Evolutionary conservation across 2,113 vertebrate species (phyloP).

Genomic region (Pagrus major): DNA sequence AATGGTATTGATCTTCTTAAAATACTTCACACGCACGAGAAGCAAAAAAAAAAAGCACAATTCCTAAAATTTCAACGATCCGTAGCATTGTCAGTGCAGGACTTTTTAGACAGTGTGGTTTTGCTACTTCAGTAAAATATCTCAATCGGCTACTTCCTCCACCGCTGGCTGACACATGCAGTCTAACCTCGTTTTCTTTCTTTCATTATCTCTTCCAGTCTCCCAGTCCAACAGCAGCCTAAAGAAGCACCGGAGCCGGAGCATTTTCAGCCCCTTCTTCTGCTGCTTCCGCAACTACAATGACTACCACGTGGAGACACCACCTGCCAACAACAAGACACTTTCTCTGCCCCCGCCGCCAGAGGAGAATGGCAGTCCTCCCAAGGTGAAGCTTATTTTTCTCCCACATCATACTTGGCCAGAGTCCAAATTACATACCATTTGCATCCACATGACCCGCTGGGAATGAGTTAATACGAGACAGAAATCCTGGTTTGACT

Average conservation of each 20-base stretch:
- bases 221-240: conserved; percentile 92
- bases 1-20: too few relatives aligned
- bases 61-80: not conserved
- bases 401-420: conserved; percentile 39
- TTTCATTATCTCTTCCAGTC: conserved; percentile 79
- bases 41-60: too few relatives aligned
- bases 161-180: not conserved
- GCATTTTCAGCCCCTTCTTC: conserved; percentile 98
- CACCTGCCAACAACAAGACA: conserved; percentile 88
- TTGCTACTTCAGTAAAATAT: not conserved
- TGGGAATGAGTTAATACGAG: conserved; percentile 20
- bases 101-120: not conserved
- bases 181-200: not conserved
- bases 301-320: conserved; percentile 93
- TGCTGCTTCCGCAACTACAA: conserved; percentile 98
- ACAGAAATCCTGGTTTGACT: conserved; percentile 30
- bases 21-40: too few relatives aligned
- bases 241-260: conserved; percentile 94
- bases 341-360: conserved; percentile 88
- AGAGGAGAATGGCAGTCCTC: conserved; percentile 95
- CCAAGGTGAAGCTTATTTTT: conserved; percentile 88
- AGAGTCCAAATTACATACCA: conserved; percentile 22
- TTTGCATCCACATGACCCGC: conserved; percentile 11
- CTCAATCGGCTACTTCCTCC: not conserved
- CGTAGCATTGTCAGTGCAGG: not conserved